Conservation (phyloP, 2,888 invertebrate genomes). For the Netelia inedita region DNA sequence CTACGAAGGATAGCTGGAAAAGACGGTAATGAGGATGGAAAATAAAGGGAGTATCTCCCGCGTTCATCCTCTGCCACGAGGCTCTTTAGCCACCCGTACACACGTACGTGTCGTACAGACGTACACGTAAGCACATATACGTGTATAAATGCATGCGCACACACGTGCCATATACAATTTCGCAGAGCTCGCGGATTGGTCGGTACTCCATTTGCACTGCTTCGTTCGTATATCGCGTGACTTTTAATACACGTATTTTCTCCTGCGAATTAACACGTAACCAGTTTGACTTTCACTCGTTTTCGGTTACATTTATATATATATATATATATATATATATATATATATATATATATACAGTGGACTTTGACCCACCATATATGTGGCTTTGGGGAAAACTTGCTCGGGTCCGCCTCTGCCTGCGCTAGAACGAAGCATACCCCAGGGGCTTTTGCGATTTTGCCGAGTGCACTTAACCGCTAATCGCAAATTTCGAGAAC, state of each 20-base stretch:
- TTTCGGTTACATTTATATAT: conserved; percentile 35
- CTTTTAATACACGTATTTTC: conserved; percentile 58
- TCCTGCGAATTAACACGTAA: conserved; percentile 63
- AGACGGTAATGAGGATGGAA: conserved; percentile 66
- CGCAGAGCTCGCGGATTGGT: conserved; percentile 33
- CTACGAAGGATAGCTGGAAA: conserved; percentile 52
- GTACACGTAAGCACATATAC: neutral
- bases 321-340: conserved; percentile 2
- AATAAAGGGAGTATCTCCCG: conserved; percentile 62
- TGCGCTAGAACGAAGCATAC: conserved; percentile 20
- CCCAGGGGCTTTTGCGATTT: conserved; percentile 51
- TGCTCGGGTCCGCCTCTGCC: conserved; percentile 40
- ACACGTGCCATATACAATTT: conserved; percentile 46
- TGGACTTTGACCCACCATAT: conserved; percentile 26
- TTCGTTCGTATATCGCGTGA: conserved; percentile 51
- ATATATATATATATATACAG: neutral
- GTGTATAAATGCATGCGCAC: neutral
- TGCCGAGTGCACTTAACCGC: conserved; percentile 15
- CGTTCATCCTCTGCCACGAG: conserved; percentile 46
- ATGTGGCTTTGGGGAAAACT: conserved; percentile 23
- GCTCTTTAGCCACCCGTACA: conserved; percentile 10
- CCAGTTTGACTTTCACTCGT: conserved; percentile 57
- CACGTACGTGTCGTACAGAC: neutral
- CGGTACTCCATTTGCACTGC: conserved; percentile 27
- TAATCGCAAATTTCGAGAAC: conserved; percentile 42